Base-by-base conservation (phyloP, 2,113 vertebrate species). In the Dascyllus trimaculatus region DNA sequence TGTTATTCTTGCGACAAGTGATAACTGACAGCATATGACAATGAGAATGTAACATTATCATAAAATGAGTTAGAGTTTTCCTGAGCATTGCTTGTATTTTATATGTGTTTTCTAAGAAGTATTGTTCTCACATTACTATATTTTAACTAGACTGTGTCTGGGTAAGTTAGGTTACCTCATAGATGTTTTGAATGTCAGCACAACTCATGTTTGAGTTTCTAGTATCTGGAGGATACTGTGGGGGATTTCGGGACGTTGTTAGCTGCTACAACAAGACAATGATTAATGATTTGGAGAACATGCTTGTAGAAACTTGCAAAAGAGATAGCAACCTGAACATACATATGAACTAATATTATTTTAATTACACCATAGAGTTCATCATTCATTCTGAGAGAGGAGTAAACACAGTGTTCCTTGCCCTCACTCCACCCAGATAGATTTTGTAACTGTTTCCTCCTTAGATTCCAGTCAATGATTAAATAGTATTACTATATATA, bases 391-490 rank as follows among this genome's bases (percentile, higher is more conserved):
- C 24, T 38, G 40, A 81, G 22, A 46, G 14, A 26, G 7, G 52
- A 57, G 29, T 49, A 15, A 70, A 18, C 35, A 49, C 18, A 2
- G 13, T 10, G 5, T 46, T 18, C 15, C 21, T 10, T n/a, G 13
- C 17, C 5, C 17, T 15, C 32, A 38, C 24, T 71, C 53, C 52
- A 26, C 35, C 6, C 5, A 51, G 8, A 2, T 1, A 4, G 2
- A 68, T 57, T n/a, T n/a, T 22, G 3, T 6, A 65, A 11, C 18
- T 63, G 21, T 65, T 75, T 71, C 65, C 68, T 79, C 21, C 46
- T 75, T 8, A 8, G 11, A 10, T 13, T 18, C 9, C 5, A 69
- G 29, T 66, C 25, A 64, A n/a, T 53, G 11, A 71, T 32, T 40
- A 52, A 35, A 35, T 35, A 2, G 8, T 35, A 35, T 9, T 35